Evolutionary conservation across 2,797 vertebrate species (phyloP).

Genomic region (Hypotaenidia philippensis): DNA sequence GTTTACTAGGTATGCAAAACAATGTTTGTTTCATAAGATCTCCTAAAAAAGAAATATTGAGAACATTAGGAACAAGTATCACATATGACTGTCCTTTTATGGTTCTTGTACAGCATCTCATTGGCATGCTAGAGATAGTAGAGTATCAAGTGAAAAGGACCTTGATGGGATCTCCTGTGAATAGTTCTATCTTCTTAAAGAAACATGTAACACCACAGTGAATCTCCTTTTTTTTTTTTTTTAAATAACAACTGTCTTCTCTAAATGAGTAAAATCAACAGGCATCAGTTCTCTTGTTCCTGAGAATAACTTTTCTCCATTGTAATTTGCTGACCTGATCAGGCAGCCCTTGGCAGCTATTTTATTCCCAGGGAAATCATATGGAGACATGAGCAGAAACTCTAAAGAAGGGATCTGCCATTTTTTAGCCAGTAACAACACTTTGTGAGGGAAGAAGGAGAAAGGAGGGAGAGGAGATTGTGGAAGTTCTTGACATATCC

Average conservation of each 20-base stretch:
- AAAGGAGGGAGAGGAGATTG: neutral
- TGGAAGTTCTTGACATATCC: neutral
- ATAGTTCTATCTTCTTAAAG: neutral
- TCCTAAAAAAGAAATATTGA: neutral
- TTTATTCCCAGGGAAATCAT: neutral
- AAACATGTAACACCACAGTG: accelerated
- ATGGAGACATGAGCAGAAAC: neutral
- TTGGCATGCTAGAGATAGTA: neutral
- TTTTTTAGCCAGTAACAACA: neutral
- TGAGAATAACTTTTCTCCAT: neutral
- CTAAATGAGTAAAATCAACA: neutral
- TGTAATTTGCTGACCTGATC: neutral
- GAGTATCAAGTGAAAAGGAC: neutral
- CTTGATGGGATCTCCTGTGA: neutral
- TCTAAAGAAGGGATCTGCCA: neutral
- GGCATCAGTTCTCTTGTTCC: neutral
- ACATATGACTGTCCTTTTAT: neutral
- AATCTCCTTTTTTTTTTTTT: neutral
- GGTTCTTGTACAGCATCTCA: neutral
- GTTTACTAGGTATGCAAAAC: neutral
- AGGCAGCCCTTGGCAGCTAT: neutral
- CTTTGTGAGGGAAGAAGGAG: neutral
- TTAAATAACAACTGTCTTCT: neutral
- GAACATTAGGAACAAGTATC: neutral
- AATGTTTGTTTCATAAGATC: neutral